Conservation (phyloP, 2,888 invertebrate species). For the Drosophila austrosaltans region DNA sequence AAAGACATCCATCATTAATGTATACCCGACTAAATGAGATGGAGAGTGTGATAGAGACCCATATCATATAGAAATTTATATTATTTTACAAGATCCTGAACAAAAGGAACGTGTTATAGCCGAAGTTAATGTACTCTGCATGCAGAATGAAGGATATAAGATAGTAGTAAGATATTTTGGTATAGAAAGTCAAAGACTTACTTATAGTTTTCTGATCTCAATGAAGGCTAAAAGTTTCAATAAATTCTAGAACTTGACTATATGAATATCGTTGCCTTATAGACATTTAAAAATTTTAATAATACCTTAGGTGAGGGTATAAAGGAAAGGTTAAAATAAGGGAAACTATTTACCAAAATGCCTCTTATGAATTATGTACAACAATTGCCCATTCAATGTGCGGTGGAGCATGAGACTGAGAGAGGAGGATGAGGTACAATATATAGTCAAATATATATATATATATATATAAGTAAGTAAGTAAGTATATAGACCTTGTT, state of each 20-base stretch:
- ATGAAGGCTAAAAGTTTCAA: too few species aligned
- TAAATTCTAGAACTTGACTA: too few species aligned
- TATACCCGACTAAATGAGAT: neutral
- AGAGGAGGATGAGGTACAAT: neutral
- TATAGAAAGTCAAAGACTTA: too few species aligned
- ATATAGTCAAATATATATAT: neutral
- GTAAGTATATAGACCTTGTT: neutral
- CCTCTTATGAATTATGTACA: constrained; percentile 49
- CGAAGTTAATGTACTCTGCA: constrained; percentile 16
- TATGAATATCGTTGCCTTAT: too few species aligned
- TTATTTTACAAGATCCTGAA: constrained; percentile 9
- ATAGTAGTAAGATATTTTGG: too few species aligned
- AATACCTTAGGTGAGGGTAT: constrained; percentile 1
- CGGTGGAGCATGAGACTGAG: neutral
- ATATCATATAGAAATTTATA: constrained; percentile 10
- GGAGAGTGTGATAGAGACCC: neutral
- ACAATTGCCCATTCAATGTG: constrained; percentile 38
- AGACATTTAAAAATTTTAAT: neutral
- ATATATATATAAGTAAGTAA: neutral
- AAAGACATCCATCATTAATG: constrained; percentile 9
- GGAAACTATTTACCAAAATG: constrained; percentile 35
- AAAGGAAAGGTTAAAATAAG: neutral
- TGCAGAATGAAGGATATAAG: too few species aligned
- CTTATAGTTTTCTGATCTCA: too few species aligned
- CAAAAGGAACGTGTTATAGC: constrained; percentile 25